Conservation (phyloP, 2,113 vertebrate genomes). For the Danionella cerebrum region DNA sequence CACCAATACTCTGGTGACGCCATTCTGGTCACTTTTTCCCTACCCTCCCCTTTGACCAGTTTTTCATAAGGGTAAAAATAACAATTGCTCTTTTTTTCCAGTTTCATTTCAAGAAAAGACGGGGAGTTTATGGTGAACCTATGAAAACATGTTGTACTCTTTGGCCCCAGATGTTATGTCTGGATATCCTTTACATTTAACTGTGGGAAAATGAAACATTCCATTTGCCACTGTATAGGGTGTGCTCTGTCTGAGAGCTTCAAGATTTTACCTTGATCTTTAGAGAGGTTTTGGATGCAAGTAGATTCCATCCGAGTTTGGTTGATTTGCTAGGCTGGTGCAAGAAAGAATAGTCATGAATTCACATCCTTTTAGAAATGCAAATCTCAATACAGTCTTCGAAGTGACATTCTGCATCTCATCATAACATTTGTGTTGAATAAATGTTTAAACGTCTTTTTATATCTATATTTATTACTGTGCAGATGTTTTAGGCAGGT, state of each 20-base stretch:
- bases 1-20: slow-evolving; percentile 47
- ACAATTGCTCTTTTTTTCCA: slow-evolving; percentile 33
- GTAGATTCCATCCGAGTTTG: slow-evolving; percentile 6
- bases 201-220: slow-evolving; percentile 8
- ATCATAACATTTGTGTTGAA: too few relatives aligned
- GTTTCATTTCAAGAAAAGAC: slow-evolving; percentile 42
- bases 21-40: slow-evolving; percentile 28
- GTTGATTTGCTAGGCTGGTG: slow-evolving; percentile 18
- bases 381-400: too few relatives aligned
- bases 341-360: too few relatives aligned
- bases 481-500: too few relatives aligned
- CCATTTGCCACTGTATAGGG: background rate
- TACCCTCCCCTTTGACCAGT: background rate
- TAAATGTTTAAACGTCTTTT: too few relatives aligned
- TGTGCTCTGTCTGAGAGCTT: slow-evolving; percentile 1
- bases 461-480: too few relatives aligned
- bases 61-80: slow-evolving; percentile 39
- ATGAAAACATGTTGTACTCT: slow-evolving; percentile 6
- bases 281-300: slow-evolving; percentile 1
- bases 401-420: too few relatives aligned
- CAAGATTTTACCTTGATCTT: background rate
- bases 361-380: too few relatives aligned
- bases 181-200: slow-evolving; percentile 11
- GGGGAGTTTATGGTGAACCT: slow-evolving; percentile 33
- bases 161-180: background rate